Conservation (phyloP, 1,140 invertebrate genomes). For the Odontomachus brunneus region DNA sequence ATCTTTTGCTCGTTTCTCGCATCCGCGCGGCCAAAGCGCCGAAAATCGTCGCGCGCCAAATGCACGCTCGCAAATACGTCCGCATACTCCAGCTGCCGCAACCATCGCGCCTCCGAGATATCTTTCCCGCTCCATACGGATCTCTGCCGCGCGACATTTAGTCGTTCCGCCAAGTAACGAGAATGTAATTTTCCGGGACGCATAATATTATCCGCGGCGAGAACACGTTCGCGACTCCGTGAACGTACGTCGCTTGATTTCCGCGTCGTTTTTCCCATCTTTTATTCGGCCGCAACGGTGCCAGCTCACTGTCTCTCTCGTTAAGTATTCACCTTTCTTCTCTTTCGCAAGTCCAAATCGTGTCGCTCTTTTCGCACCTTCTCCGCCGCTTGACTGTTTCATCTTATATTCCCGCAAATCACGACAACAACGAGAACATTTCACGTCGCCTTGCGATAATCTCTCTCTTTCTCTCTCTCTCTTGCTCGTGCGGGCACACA, state of each 20-base stretch:
- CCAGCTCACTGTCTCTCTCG: slow-evolving; percentile 41
- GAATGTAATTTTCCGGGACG: slow-evolving; percentile 73
- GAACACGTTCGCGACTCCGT: slow-evolving; percentile 48
- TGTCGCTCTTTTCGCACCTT: slow-evolving; percentile 4
- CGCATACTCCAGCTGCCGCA: slow-evolving; percentile 57
- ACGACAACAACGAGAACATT: not conserved
- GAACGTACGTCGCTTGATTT: slow-evolving; percentile 26
- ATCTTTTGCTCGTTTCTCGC: slow-evolving; percentile 27
- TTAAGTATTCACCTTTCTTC: slow-evolving; percentile 47
- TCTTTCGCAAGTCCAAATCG: slow-evolving; percentile 23
- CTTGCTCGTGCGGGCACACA: not conserved
- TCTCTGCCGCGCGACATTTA: slow-evolving; percentile 42
- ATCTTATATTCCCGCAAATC: slow-evolving; percentile 33
- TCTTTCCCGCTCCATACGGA: slow-evolving; percentile 3
- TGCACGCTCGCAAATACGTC: slow-evolving; percentile 56
- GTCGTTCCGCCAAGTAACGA: slow-evolving; percentile 63
- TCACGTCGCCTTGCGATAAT: not conserved
- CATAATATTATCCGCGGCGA: slow-evolving; percentile 66
- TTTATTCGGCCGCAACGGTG: slow-evolving; percentile 39
- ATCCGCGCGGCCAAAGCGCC: slow-evolving; percentile 18
- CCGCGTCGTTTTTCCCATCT: slow-evolving; percentile 46
- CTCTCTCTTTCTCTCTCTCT: too few relatives aligned
- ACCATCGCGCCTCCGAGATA: slow-evolving; percentile 18
- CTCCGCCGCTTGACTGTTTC: not conserved
- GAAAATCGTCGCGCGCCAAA: slow-evolving; percentile 31